A percentile compares a stretch with the other conserved stretches of the same genome.
Conservation (phyloP, 1,140 invertebrate species). For the Achatina immaculata region DNA sequence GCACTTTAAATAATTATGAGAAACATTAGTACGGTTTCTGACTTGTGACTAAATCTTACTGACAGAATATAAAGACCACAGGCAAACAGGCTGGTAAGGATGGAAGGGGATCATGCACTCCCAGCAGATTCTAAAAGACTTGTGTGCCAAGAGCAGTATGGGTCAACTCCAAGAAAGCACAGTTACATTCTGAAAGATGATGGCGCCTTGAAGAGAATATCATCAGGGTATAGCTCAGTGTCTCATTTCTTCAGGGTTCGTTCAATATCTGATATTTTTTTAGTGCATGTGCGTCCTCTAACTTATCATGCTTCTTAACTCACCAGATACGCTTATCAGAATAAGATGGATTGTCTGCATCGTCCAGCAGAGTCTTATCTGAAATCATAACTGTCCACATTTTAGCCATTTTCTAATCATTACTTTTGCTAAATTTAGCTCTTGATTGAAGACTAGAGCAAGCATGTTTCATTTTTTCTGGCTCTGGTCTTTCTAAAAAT, state of each 20-base stretch:
- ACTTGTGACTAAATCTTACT: no score
- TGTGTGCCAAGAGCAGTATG: conserved; percentile 31
- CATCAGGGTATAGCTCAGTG: conserved; percentile 8
- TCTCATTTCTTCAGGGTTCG: conserved; percentile 22
- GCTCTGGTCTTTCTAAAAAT: no score
- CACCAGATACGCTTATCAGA: neutral
- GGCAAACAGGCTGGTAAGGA: neutral
- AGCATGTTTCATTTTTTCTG: no score
- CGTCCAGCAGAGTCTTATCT: neutral
- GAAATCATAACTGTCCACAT: neutral
- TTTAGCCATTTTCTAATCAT: neutral
- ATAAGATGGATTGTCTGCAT: neutral
- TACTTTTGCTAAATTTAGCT: neutral
- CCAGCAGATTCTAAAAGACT: neutral
- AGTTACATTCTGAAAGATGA: neutral
- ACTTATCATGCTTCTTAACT: neutral
- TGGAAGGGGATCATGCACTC: neutral
- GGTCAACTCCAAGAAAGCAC: conserved; percentile 21
- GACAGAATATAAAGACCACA: no score
- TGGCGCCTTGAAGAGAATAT: neutral
- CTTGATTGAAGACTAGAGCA: no score
- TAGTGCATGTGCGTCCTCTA: neutral
- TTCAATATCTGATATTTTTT: neutral
- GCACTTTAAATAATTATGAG: no score
- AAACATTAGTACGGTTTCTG: no score